Evolutionary conservation across 2,888 invertebrate genomes (phyloP).

Genomic region (Stratiomys singularior): DNA sequence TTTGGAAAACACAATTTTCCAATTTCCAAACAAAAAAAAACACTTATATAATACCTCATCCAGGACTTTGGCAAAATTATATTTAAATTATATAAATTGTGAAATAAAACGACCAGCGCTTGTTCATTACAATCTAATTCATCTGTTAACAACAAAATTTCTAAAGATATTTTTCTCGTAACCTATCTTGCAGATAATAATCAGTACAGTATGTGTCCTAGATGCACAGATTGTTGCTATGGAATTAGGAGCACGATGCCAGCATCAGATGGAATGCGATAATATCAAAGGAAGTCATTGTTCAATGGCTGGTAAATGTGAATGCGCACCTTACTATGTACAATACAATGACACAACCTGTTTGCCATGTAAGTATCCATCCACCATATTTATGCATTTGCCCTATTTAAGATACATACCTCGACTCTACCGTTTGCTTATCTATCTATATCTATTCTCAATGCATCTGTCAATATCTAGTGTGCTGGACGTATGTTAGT

Average conservation of each 20-base stretch:
- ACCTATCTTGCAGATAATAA: constrained; percentile 52
- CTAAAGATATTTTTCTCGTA: constrained; percentile 1
- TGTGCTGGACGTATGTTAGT: not conserved
- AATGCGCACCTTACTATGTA: constrained; percentile 85
- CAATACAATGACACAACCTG: constrained; percentile 81
- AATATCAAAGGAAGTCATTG: constrained; percentile 65
- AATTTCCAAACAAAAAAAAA: no score
- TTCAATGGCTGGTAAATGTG: constrained; percentile 73
- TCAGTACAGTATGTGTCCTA: constrained; percentile 42
- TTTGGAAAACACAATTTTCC: no score
- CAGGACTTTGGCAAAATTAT: no score
- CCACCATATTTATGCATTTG: constrained; percentile 36
- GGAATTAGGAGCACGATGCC: constrained; percentile 63
- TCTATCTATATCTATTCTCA: constrained; percentile 13
- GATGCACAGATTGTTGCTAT: constrained; percentile 53
- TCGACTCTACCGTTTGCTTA: not conserved
- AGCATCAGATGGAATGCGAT: constrained; percentile 67
- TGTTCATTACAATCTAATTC: no score
- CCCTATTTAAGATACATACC: constrained; percentile 34
- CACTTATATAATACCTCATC: no score
- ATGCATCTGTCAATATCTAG: not conserved
- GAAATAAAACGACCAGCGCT: no score
- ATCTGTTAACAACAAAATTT: constrained; percentile 32
- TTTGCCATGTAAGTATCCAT: constrained; percentile 79
- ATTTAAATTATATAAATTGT: no score